These are phyloP conservation scores for Serinus canaria DNA, from an alignment of 2,113 vertebrate species.

Conservation along the genomic window DNA sequence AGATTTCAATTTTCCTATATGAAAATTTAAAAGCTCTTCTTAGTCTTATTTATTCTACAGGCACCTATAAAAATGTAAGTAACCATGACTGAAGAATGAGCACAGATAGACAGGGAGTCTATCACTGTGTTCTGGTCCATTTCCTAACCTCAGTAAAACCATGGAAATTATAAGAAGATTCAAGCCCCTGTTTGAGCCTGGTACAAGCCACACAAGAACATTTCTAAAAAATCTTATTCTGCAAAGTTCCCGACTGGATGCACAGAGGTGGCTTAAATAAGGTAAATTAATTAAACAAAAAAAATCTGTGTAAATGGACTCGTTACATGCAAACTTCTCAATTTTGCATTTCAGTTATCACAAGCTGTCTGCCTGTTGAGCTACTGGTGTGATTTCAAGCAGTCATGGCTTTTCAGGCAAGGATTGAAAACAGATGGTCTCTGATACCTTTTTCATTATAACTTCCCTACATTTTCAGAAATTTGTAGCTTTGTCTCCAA, in stretches of 20 bases:
- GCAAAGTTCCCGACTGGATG: neutral
- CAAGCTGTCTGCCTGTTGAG: neutral
- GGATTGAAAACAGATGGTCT: neutral
- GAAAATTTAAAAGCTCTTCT: neutral
- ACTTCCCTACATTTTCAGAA: neutral
- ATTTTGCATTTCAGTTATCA: neutral
- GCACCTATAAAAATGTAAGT: neutral
- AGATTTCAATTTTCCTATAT: neutral
- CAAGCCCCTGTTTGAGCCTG: neutral
- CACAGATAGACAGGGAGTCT: too few relatives aligned
- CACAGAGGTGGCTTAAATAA: neutral
- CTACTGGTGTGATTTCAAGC: neutral
- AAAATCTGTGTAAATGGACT: neutral
- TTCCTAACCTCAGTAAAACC: neutral
- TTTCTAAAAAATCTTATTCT: neutral
- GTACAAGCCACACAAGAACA: neutral
- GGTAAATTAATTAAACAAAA: neutral
- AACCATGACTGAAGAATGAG: neutral
- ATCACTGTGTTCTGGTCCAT: fast-evolving
- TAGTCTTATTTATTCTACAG: neutral
- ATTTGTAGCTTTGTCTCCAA: neutral
- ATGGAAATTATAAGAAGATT: neutral
- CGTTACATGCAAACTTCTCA: neutral
- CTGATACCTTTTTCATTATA: neutral
- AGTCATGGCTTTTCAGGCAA: neutral